A percentile compares a stretch with the other conserved stretches of the same genome.
Conservation (phyloP, 2,797 vertebrate species). For the Oreortyx pictus region DNA sequence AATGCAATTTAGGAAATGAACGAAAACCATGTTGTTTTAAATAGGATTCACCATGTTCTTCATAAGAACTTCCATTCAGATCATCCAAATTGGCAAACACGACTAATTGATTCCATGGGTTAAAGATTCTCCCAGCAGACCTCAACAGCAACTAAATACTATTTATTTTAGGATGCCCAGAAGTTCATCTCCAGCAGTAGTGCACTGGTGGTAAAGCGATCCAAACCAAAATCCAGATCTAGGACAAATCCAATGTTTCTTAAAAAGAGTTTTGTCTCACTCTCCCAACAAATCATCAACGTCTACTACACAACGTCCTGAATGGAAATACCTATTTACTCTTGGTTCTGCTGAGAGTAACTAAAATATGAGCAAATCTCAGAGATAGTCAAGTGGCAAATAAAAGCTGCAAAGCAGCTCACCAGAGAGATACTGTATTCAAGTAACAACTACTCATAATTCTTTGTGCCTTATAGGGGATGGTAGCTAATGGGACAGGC, state of each 20-base stretch:
- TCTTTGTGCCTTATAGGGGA: neutral
- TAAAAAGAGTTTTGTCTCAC: neutral
- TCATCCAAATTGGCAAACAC: neutral
- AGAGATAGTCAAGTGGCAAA: neutral
- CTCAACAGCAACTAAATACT: neutral
- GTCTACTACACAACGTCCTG: neutral
- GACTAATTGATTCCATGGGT: neutral
- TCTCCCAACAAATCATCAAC: neutral
- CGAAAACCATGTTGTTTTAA: neutral
- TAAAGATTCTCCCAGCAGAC: neutral
- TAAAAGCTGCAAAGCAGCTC: neutral
- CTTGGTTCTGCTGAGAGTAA: neutral
- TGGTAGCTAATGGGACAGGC: neutral
- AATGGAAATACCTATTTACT: neutral
- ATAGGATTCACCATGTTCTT: neutral
- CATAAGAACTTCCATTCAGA: neutral
- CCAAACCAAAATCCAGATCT: neutral
- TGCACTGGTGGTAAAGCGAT: neutral
- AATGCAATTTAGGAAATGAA: fast-evolving
- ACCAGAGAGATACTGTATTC: neutral
- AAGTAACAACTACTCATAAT: neutral
- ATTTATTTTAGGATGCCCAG: neutral
- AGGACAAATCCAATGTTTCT: neutral
- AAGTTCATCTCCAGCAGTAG: neutral
- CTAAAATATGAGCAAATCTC: neutral